phyloP scores from a whole-genome alignment of 2,888 invertebrate species.

The Aleiodes alternator region DNA sequence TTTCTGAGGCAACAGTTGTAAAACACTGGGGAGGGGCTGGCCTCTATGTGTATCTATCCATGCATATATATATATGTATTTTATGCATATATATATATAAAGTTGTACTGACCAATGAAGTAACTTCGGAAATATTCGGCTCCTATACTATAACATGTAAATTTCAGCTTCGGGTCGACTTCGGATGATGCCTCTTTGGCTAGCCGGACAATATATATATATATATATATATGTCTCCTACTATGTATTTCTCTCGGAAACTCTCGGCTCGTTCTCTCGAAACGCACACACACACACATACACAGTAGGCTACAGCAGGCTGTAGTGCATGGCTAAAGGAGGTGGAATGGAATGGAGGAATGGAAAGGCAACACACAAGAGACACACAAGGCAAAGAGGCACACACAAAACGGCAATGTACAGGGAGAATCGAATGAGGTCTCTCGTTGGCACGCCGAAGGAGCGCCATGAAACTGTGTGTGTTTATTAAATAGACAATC shows the following conservation, averaged over 20 bases:
- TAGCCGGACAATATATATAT: too few relatives aligned
- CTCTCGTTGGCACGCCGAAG: slow-evolving; percentile 33
- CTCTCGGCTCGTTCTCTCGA: slow-evolving; percentile 22
- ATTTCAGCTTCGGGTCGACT: too few relatives aligned
- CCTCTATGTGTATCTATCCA: not conserved
- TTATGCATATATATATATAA: too few relatives aligned
- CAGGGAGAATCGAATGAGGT: slow-evolving; percentile 27
- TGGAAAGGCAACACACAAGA: slow-evolving; percentile 7
- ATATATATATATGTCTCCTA: too few relatives aligned
- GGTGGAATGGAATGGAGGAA: slow-evolving; percentile 34
- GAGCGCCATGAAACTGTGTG: slow-evolving; percentile 28
- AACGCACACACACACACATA: not conserved
- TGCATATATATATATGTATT: too few relatives aligned
- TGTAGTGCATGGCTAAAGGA: not conserved
- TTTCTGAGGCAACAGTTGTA: not conserved
- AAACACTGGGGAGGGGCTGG: slow-evolving; percentile 12
- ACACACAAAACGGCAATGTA: slow-evolving; percentile 11
- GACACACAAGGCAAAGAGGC: slow-evolving; percentile 19
- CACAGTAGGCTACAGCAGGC: not conserved
- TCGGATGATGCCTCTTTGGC: too few relatives aligned
- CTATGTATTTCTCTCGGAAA: slow-evolving; percentile 4
- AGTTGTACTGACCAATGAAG: too few relatives aligned
- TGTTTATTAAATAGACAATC: not conserved
- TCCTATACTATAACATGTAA: too few relatives aligned
- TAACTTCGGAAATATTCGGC: too few relatives aligned